Evolutionary conservation across 1,140 invertebrate genomes (phyloP), one percentile per base, ranked within the genome.

Genomic region (Lepidurus couesii): DNA sequence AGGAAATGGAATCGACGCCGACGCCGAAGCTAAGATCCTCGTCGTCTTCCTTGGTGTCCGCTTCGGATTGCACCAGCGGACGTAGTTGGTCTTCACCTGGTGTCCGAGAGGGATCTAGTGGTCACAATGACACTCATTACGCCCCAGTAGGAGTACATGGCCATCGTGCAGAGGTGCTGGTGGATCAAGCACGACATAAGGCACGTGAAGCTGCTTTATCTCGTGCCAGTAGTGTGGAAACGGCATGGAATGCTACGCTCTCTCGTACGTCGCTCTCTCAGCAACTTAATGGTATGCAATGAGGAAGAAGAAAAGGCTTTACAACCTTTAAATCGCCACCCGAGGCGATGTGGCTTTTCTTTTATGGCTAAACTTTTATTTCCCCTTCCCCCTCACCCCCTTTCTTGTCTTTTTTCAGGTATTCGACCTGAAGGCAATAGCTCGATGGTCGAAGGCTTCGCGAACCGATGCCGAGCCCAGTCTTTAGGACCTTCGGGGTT

Each of bases 171-270:
- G 34, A 34, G 34, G 34, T 34, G 34, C 34, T 34, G 34, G 13
- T 79, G 16, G 13, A 73, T 10, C 73, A 74, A 73, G 53, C 73
- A 24, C 79, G 77, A 74, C 44, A 47, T 42, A 74, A 73, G 65
- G 79, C 44, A 73, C 78, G 79, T 75, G 76, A 76, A 45, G 80
- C 75, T 47, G 77, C 77, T 75, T 76, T 73, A 74, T 44, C 74
- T 34, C 47, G 77, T 44, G 78, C 44, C 79, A 34, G 77, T 77
- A 75, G 74, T 78, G 85, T 84, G 82, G 84, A 81, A 83, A 81
- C 84, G 80, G 81, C 83, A 80, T 80, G 79, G 81, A 81, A 74
- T 75, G 76, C 79, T 77, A 75, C 80, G 77, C 53, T 53, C 74
- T 76, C 80, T 79, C 65, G 78, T 75, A 65, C 53, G n/a, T 65